Percentiles rank a stretch among this genome's conserved stretches.
phyloP scores from a whole-genome alignment of 1,140 invertebrate species.

The Melanaphis sacchari region DNA sequence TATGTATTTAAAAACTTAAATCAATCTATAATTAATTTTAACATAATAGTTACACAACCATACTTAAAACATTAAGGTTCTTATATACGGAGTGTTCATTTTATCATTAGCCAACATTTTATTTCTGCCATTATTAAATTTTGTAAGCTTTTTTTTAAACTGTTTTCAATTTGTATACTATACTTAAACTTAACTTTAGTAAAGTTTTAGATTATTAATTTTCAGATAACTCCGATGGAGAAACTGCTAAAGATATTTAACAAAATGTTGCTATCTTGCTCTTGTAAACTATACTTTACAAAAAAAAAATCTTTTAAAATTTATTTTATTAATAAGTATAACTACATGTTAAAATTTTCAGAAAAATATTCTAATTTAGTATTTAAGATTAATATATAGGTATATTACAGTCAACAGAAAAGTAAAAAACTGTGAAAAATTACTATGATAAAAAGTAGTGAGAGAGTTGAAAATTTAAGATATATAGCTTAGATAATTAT shows the following conservation, averaged over 20 bases:
- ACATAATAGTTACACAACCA: conserved; percentile 13
- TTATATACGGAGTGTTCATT: background rate
- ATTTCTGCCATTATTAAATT: background rate
- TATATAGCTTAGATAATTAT: too few species aligned
- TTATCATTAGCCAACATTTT: background rate
- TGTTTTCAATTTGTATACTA: background rate
- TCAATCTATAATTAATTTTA: background rate
- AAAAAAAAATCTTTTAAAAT: too few species aligned
- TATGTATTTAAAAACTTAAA: background rate
- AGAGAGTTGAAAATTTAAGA: too few species aligned
- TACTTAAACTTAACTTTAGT: background rate
- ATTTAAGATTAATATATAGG: too few species aligned
- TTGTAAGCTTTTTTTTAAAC: background rate
- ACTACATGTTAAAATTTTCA: too few species aligned
- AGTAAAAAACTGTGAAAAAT: too few species aligned
- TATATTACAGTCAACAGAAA: too few species aligned
- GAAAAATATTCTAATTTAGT: too few species aligned
- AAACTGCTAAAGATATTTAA: background rate
- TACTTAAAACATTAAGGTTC: background rate
- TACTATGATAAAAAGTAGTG: too few species aligned
- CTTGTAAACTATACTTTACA: background rate
- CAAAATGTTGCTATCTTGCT: background rate
- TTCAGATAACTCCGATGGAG: background rate
- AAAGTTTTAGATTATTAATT: background rate
- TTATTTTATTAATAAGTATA: too few species aligned